These are phyloP conservation scores for Parus major DNA, from an alignment of 2,113 vertebrate genomes.

Conservation along the genomic window DNA sequence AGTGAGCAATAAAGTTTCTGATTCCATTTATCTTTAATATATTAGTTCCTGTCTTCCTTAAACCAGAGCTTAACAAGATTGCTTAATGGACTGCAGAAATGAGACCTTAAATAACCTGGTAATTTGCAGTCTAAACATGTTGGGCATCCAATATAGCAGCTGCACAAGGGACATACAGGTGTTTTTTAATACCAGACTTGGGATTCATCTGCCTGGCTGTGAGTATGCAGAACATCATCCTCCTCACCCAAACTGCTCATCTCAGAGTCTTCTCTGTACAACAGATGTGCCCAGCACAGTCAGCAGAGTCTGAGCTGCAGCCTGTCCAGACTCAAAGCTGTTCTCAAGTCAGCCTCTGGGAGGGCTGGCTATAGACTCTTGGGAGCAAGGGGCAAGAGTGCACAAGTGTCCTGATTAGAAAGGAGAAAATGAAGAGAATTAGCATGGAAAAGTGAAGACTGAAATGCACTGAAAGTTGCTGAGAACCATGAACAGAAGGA, in stretches of 20 bases:
- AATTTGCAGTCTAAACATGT: neutral
- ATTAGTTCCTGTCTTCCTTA: neutral
- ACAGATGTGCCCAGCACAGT: neutral
- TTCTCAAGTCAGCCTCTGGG: neutral
- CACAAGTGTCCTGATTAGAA: neutral
- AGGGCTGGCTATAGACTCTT: neutral
- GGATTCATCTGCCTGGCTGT: neutral
- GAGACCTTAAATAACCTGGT: neutral
- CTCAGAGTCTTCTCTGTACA: neutral
- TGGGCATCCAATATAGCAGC: neutral
- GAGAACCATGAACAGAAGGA: neutral
- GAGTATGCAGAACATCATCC: neutral
- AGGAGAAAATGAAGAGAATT: neutral
- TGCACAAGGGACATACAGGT: fast-evolving
- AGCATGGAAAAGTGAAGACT: neutral
- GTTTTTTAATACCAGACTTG: neutral
- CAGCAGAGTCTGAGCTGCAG: neutral
- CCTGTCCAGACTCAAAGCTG: neutral
- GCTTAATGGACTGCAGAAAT: neutral
- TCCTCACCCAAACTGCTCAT: neutral
- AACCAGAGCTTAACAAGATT: neutral
- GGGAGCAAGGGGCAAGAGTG: neutral
- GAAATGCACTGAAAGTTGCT: neutral
- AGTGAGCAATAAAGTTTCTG: neutral
- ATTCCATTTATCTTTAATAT: neutral